Conservation (phyloP, 2,797 vertebrate genomes). For the Paedocypris micromegethes region DNA sequence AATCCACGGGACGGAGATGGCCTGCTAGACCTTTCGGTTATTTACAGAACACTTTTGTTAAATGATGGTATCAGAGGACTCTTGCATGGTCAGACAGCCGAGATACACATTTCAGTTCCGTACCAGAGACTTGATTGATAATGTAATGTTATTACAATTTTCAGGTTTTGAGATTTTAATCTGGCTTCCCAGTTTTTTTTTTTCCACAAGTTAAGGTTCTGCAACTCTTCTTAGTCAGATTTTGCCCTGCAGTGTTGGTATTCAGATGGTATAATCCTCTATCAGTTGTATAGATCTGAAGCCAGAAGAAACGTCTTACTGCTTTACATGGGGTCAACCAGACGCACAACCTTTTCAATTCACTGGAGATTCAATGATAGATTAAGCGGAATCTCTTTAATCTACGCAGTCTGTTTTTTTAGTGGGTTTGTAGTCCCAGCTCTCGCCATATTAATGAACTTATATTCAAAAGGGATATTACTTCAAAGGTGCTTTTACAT, state of each 20-base stretch:
- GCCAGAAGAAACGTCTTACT: constrained; percentile 36
- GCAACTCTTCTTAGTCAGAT: not conserved
- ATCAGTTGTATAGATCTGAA: constrained; percentile 39
- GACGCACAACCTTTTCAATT: constrained; percentile 42
- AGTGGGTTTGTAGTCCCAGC: constrained; percentile 37
- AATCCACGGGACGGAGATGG: not conserved
- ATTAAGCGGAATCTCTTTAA: constrained; percentile 48
- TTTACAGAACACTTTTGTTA: constrained; percentile 3
- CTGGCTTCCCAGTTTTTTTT: too few species aligned
- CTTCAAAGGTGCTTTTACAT: constrained; percentile 46
- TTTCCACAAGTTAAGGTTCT: too few species aligned
- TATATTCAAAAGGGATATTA: constrained; percentile 39
- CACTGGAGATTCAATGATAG: constrained; percentile 45
- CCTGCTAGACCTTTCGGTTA: constrained; percentile 1
- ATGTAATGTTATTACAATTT: too few species aligned
- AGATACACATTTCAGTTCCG: too few species aligned
- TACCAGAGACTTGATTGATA: too few species aligned
- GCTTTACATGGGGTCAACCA: constrained; percentile 43
- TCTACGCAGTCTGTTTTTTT: constrained; percentile 40
- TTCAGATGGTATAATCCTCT: constrained; percentile 34
- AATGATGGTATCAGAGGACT: not conserved
- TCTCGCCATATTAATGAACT: constrained; percentile 48
- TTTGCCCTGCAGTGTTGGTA: constrained; percentile 25
- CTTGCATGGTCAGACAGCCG: too few species aligned
- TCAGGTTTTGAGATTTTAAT: too few species aligned